A percentile compares a stretch with the other conserved stretches of the same genome.
These are phyloP conservation scores for Lycia hirtaria DNA, from an alignment of 2,888 invertebrate species.

Conservation along the genomic window DNA sequence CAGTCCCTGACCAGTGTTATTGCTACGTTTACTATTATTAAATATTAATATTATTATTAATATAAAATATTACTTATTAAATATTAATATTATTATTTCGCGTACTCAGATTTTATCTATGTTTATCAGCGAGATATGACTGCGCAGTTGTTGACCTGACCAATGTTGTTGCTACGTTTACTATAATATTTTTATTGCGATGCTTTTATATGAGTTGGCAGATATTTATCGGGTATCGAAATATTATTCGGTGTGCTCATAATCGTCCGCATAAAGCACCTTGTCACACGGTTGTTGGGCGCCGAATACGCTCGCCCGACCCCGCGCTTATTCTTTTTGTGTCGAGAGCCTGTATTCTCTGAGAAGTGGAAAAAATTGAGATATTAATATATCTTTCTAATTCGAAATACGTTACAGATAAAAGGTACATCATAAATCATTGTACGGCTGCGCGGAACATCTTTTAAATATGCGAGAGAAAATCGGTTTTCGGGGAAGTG, in stretches of 20 bases:
- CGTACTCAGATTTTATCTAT: constrained; percentile 69
- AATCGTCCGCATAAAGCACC: constrained; percentile 85
- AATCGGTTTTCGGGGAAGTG: constrained; percentile 74
- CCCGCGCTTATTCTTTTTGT: constrained; percentile 81
- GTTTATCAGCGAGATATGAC: constrained; percentile 80
- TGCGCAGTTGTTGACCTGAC: constrained; percentile 80
- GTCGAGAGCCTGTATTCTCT: constrained; percentile 77
- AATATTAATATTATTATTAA: too few species aligned
- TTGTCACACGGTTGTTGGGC: constrained; percentile 85
- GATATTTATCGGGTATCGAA: constrained; percentile 85
- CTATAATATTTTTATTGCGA: constrained; percentile 85
- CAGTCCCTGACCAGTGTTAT: constrained; percentile 80
- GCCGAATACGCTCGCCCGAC: constrained; percentile 76
- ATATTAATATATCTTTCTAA: constrained; percentile 86
- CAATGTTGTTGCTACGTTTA: constrained; percentile 81
- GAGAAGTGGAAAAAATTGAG: constrained; percentile 85
- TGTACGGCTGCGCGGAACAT: constrained; percentile 70
- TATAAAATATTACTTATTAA: too few species aligned
- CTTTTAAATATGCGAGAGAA: constrained; percentile 74
- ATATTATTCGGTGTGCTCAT: constrained; percentile 84
- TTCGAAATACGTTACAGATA: constrained; percentile 84
- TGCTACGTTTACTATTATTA: constrained; percentile 84
- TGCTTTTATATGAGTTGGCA: constrained; percentile 86
- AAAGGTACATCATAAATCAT: constrained; percentile 83
- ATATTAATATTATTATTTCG: too few species aligned